Conservation (phyloP, 1,140 invertebrate species). For the Saccostrea cuccullata region DNA sequence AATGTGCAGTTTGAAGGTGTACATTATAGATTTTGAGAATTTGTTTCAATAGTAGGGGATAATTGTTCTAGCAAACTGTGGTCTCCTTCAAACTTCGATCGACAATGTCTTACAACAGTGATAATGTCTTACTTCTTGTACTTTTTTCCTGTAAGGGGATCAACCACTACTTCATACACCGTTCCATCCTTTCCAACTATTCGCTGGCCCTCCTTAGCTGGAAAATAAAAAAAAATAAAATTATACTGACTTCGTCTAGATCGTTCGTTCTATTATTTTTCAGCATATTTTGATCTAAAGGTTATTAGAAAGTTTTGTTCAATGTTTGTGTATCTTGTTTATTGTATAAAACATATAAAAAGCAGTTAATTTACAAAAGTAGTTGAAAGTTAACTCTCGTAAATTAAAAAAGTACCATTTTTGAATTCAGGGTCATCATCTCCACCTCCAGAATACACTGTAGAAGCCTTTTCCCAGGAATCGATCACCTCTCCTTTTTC, state of each 20-base stretch:
- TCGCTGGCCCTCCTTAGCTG: conserved; percentile 71
- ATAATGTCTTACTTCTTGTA: conserved; percentile 75
- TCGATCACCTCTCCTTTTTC: conserved; percentile 76
- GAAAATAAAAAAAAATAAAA: not conserved
- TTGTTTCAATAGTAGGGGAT: no score
- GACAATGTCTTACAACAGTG: not conserved
- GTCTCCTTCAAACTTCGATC: not conserved
- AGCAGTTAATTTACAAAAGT: no score
- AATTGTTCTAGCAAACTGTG: no score
- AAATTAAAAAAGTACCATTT: conserved; percentile 57
- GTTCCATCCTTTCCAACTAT: conserved; percentile 74
- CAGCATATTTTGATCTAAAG: no score
- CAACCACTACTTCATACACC: conserved; percentile 75
- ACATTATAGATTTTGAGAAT: no score
- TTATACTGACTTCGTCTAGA: no score
- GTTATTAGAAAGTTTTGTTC: no score
- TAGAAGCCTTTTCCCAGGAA: conserved; percentile 77
- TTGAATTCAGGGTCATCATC: conserved; percentile 69
- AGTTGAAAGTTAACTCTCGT: no score
- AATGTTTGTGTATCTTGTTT: no score
- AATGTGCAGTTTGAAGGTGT: no score
- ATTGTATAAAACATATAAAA: no score
- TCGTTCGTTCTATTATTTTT: no score
- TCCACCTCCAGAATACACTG: conserved; percentile 69
- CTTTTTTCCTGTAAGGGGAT: conserved; percentile 77